Evolutionary conservation across 2,797 vertebrate species (phyloP).

Genomic region (Anabas testudineus): DNA sequence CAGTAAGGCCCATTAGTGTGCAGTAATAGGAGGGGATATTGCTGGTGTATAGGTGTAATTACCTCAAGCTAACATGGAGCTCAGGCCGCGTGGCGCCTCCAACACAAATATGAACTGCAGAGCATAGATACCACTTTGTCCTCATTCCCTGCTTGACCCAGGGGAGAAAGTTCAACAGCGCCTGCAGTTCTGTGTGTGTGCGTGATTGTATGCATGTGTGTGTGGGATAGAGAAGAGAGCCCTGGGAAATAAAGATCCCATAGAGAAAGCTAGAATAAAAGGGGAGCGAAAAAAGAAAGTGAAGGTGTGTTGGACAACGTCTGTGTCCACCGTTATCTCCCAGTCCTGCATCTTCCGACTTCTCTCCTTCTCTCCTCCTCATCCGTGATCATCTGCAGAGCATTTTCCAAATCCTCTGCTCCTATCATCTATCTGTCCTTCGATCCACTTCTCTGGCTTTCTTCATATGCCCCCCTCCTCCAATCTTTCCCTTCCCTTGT

Average conservation of each 20-base stretch:
- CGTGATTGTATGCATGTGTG: conserved; percentile 17
- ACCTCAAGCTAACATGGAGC: conserved; percentile 78
- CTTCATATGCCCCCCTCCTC: neutral
- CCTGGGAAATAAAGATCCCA: conserved; percentile 54
- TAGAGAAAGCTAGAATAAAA: conserved; percentile 31
- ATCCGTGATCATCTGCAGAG: conserved; percentile 49
- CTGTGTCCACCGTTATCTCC: conserved; percentile 43
- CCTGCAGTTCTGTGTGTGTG: conserved; percentile 35
- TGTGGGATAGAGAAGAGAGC: conserved; percentile 33
- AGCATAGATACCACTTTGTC: conserved; percentile 82
- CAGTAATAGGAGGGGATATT: conserved; percentile 83
- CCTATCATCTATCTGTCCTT: conserved; percentile 57
- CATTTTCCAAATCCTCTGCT: conserved; percentile 35
- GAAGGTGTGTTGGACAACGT: conserved; percentile 57
- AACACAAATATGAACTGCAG: conserved; percentile 79
- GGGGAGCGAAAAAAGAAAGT: conserved; percentile 4
- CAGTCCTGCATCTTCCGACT: conserved; percentile 14
- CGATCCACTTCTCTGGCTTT: conserved; percentile 54
- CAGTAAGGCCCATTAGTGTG: conserved; percentile 75
- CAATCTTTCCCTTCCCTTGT: conserved; percentile 40
- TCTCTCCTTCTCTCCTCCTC: conserved; percentile 24
- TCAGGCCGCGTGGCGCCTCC: conserved; percentile 77
- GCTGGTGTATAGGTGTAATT: conserved; percentile 81
- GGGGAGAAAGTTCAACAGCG: conserved; percentile 67
- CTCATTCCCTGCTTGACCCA: conserved; percentile 69